phyloP scores from a whole-genome alignment of 2,797 vertebrate species.

The Pelodytes ibericus region DNA sequence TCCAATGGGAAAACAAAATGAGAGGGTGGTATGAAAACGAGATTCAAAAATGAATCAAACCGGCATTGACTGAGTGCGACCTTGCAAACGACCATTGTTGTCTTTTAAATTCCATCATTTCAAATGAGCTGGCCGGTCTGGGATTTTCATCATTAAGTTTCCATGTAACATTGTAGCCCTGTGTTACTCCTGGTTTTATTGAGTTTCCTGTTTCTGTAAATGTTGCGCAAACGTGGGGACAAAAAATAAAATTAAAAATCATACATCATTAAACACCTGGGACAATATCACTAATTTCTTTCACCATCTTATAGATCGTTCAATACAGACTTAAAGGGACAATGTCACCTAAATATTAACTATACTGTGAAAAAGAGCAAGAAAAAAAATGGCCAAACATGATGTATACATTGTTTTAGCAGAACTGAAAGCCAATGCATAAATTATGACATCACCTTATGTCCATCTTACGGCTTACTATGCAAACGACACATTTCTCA shows the following conservation, averaged over 20 bases:
- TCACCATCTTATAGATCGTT: too few species aligned
- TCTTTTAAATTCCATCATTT: slow-evolving; percentile 17
- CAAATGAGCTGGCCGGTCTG: slow-evolving; percentile 8
- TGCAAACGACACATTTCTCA: too few species aligned
- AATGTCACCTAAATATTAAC: too few species aligned
- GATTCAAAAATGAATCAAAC: slow-evolving; percentile 48
- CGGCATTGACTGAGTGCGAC: slow-evolving; percentile 32
- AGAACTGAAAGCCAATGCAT: too few species aligned
- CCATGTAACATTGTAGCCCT: not conserved
- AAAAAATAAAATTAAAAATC: not conserved
- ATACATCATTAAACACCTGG: not conserved
- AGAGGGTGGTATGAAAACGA: slow-evolving; percentile 1
- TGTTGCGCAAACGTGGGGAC: not conserved
- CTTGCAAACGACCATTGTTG: slow-evolving; percentile 18
- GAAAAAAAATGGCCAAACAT: too few species aligned
- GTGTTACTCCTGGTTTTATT: not conserved
- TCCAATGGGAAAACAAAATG: slow-evolving; percentile 34
- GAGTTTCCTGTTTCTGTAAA: not conserved
- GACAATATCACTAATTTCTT: too few species aligned
- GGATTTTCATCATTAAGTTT: slow-evolving; percentile 6
- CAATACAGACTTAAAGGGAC: too few species aligned
- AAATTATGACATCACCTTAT: too few species aligned
- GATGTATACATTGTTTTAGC: too few species aligned
- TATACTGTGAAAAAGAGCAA: too few species aligned
- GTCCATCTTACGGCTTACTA: too few species aligned